Conservation (phyloP, 2,797 vertebrate species). For the Crocidura indochinensis region DNA sequence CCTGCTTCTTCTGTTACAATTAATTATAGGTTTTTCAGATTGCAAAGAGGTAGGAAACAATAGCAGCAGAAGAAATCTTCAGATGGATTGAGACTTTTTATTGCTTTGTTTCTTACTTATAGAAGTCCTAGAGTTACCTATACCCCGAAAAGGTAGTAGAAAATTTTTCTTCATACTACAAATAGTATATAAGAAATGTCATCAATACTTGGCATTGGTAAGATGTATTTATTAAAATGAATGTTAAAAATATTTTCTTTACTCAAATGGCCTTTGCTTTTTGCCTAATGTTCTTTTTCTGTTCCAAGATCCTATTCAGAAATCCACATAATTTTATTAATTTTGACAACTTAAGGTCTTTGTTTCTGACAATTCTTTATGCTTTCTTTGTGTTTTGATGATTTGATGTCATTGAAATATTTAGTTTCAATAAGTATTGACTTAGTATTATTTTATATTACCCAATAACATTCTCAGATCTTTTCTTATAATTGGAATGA, state of each 20-base stretch:
- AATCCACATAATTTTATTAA: not conserved
- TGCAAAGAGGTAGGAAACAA: not conserved
- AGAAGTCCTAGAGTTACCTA: not conserved
- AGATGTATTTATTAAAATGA: not conserved
- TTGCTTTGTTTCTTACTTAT: not conserved
- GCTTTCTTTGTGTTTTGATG: not conserved
- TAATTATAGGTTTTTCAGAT: not conserved
- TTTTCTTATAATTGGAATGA: not conserved
- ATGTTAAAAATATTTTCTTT: not conserved
- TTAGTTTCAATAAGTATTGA: not conserved
- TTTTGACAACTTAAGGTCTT: not conserved
- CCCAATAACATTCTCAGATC: accelerated
- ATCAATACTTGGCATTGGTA: not conserved
- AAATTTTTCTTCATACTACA: not conserved
- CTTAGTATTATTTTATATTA: not conserved
- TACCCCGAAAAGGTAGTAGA: not conserved
- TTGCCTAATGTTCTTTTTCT: not conserved
- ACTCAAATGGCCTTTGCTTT: not conserved
- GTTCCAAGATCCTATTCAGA: not conserved
- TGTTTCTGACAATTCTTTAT: not conserved
- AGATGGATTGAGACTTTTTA: not conserved
- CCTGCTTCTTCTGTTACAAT: not conserved
- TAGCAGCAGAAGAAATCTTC: not conserved
- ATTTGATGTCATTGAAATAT: not conserved
- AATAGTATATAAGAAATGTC: not conserved